Base-by-base conservation (phyloP, 1,140 invertebrate genomes). In the Caenorhabditis latens region DNA sequence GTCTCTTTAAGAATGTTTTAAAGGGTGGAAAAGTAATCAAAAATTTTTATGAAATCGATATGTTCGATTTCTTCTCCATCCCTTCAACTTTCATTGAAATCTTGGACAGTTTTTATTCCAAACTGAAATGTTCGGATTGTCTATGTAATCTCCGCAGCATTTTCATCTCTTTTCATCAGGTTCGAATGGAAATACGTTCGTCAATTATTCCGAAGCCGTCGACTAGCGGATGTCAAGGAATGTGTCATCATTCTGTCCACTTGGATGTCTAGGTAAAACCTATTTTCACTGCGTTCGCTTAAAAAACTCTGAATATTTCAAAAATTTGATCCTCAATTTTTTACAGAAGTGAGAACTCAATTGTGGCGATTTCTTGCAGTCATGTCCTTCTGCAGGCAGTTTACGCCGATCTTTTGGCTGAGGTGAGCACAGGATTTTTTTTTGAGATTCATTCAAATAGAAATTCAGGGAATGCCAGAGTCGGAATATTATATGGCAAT, bases 171-270 rank as follows among this genome's bases (percentile, higher is more conserved):
- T 8, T 32, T 24, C 65, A 67, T 24, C 65, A 88, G 87, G 55
- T 71, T 42, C 14, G 87, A 88, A 85, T 88, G 87, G 87, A 75
- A 85, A 57, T 53, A 65, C 21, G 87, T 85, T 2, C 43, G 43
- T 8, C 16, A 53, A 50, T 24, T 85, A 43, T 55, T 88, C 50
- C 58, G 55, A 40, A 79, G 65, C n/a, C 40, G 40, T n/a, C n/a
- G 55, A 2, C n/a, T 85, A 6, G 16, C 9, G 4, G 87, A 88
- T 58, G 24, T 88, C 43, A 67, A 88, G 43, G 83, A 85, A 42
- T 85, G 83, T n/a, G 16, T 75, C 53, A 32, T 57, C 24, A 55
- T 79, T 58, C 58, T 88, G 3, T 9, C 55, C 13, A 79, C 67
- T 40, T 88, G 87, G 87, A 57, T 32, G 21, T 40, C 65, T 6